A percentile compares a stretch with the other conserved stretches of the same genome.
These are phyloP conservation scores for Sitophilus oryzae DNA, from an alignment of 1,140 invertebrate species.

Conservation along the genomic window DNA sequence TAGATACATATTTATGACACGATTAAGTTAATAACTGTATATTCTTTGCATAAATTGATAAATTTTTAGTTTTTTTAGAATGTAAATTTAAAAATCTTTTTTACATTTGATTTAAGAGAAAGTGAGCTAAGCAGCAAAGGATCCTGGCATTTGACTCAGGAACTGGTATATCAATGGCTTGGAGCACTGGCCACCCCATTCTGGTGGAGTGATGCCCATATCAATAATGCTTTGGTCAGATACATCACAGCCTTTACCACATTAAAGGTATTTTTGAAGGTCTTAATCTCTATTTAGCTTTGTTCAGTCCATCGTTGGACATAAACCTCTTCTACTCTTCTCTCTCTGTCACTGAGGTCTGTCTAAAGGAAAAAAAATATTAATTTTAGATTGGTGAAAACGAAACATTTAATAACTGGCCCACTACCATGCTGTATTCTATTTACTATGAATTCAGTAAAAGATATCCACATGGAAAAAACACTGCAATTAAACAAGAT, in stretches of 20 bases:
- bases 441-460: conserved; percentile 71
- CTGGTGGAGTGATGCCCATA: conserved; percentile 63
- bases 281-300: not conserved
- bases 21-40: too few relatives aligned
- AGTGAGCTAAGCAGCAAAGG: conserved; percentile 57
- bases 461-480: conserved; percentile 62
- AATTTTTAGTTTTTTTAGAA: not conserved
- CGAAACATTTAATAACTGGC: conserved; percentile 68
- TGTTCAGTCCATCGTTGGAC: not conserved
- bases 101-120: conserved; percentile 50
- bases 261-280: conserved; percentile 49
- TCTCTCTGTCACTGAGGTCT: too few relatives aligned
- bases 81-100: not conserved
- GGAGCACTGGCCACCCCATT: conserved; percentile 64
- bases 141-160: conserved; percentile 57
- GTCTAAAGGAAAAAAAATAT: too few relatives aligned
- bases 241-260: conserved; percentile 64
- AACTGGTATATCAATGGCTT: conserved; percentile 69
- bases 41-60: not conserved
- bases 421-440: conserved; percentile 66
- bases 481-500: conserved; percentile 66
- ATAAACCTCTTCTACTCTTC: too few relatives aligned
- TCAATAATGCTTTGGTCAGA: conserved; percentile 66
- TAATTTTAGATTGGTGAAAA: conserved; percentile 54
- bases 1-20: too few relatives aligned